phyloP scores from a whole-genome alignment of 2,113 vertebrate species.

The Panurus biarmicus region DNA sequence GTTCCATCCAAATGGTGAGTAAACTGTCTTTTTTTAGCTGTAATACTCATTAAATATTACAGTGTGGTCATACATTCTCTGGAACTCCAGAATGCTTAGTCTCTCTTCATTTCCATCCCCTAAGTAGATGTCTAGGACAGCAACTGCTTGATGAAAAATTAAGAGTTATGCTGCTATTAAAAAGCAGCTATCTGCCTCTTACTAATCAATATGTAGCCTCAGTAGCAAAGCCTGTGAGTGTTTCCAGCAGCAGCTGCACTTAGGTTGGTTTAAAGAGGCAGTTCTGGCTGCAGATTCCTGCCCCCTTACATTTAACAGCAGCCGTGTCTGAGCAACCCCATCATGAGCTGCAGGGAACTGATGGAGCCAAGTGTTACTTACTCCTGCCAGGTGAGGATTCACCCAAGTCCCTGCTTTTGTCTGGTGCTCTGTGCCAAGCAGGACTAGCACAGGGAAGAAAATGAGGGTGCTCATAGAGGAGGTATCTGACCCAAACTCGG shows the following conservation, averaged over 20 bases:
- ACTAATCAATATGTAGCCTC: background rate
- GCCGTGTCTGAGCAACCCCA: accelerated
- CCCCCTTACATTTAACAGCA: background rate
- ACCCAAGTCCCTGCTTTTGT: accelerated
- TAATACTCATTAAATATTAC: background rate
- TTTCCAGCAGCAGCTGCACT: background rate
- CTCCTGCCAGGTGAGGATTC: background rate
- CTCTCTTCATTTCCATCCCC: background rate
- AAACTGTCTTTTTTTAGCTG: background rate
- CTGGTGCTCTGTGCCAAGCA: background rate
- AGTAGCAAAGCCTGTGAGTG: background rate
- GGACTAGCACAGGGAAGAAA: background rate
- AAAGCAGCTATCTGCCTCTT: background rate
- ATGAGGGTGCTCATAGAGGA: accelerated
- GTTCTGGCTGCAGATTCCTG: background rate
- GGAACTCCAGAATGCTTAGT: background rate
- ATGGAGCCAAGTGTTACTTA: background rate
- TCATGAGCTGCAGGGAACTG: background rate
- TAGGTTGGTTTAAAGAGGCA: background rate
- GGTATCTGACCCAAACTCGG: accelerated
- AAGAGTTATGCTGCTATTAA: background rate
- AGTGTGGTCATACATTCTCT: background rate
- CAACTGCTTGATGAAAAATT: background rate
- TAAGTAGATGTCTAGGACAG: background rate
- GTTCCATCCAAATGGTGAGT: conserved; percentile 99